Conservation (phyloP, 1,140 invertebrate genomes). For the Pseudachorutes palmiensis region DNA sequence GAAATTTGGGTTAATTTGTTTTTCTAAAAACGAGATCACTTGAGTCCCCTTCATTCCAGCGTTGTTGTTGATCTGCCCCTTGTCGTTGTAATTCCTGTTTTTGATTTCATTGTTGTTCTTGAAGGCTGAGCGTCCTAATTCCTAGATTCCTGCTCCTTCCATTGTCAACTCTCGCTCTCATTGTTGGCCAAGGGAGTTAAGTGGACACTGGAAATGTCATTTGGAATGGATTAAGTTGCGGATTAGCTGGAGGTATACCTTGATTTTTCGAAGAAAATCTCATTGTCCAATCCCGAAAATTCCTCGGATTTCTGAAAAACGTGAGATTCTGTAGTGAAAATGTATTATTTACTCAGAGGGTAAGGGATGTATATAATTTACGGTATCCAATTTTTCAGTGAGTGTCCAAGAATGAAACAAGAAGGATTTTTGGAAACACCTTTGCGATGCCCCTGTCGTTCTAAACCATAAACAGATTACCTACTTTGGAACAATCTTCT, state of each 20-base stretch:
- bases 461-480: too few relatives aligned
- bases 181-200: not conserved
- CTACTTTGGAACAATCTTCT: too few relatives aligned
- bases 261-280: too few relatives aligned
- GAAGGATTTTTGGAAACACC: too few relatives aligned
- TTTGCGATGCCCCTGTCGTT: too few relatives aligned
- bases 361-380: too few relatives aligned
- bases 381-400: too few relatives aligned
- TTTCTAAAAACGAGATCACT: not conserved
- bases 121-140: not conserved
- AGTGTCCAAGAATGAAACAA: too few relatives aligned
- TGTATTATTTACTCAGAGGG: too few relatives aligned
- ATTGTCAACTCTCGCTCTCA: not conserved
- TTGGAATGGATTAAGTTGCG: not conserved
- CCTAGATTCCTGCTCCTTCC: not conserved
- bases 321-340: not conserved
- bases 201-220: not conserved
- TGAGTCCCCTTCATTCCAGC: not conserved
- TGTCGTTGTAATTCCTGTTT: too few relatives aligned
- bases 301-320: not conserved
- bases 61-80: not conserved
- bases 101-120: not conserved
- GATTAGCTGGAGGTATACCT: too few relatives aligned
- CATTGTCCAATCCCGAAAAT: not conserved
- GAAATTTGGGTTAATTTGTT: not conserved